phyloP scores from a whole-genome alignment of 2,113 vertebrate genomes.

The Pterocles gutturalis region DNA sequence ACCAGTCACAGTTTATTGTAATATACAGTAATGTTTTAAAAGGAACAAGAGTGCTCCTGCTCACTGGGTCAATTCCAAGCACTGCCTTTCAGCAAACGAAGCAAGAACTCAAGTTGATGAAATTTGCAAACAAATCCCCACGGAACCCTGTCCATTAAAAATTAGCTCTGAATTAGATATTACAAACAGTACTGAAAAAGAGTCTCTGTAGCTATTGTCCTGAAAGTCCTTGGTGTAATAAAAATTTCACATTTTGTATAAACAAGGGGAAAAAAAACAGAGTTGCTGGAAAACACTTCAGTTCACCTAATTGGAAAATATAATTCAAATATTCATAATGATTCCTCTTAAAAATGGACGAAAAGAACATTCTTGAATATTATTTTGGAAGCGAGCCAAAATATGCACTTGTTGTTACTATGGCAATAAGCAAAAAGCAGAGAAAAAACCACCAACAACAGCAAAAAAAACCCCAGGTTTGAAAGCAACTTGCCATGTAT shows the following conservation, averaged over 20 bases:
- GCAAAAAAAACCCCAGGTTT: background rate
- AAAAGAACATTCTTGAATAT: slow-evolving; percentile 65
- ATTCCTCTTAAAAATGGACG: slow-evolving; percentile 50
- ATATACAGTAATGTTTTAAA: slow-evolving; percentile 31
- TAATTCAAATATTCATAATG: slow-evolving; percentile 74
- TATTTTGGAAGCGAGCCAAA: slow-evolving; percentile 65
- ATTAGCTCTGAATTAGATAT: slow-evolving; percentile 69
- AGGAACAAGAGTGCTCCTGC: slow-evolving; percentile 5
- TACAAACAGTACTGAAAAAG: slow-evolving; percentile 50
- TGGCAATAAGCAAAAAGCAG: slow-evolving; percentile 67
- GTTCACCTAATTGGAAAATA: slow-evolving; percentile 72
- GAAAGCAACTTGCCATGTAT: slow-evolving; percentile 72
- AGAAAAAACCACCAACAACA: background rate
- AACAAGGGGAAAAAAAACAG: background rate
- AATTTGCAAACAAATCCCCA: slow-evolving; percentile 67
- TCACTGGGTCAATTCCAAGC: slow-evolving; percentile 56
- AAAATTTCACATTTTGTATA: slow-evolving; percentile 67
- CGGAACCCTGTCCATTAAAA: slow-evolving; percentile 61
- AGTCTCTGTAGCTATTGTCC: slow-evolving; percentile 46
- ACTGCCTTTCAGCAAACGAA: slow-evolving; percentile 63
- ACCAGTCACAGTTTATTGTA: slow-evolving; percentile 42
- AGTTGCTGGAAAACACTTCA: slow-evolving; percentile 70
- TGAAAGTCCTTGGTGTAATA: slow-evolving; percentile 71
- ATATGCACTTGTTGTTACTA: slow-evolving; percentile 74
- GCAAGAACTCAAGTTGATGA: slow-evolving; percentile 56